Percentiles rank a stretch among this genome's conserved stretches.
Evolutionary conservation across 2,113 vertebrate species (phyloP).

Genomic region (Thoracochromis brauschi): DNA sequence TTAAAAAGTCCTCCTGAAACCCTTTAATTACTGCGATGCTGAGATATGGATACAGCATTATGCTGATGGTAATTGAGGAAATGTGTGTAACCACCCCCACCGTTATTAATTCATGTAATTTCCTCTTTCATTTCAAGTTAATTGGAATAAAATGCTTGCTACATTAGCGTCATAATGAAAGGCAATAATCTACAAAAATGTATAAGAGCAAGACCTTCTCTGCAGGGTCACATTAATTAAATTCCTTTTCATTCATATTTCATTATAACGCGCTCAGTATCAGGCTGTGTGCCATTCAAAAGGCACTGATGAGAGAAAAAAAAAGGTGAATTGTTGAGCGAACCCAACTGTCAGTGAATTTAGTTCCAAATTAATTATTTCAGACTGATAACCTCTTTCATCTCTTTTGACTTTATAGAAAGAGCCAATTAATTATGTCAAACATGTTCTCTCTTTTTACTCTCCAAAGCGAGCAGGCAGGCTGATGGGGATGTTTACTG

Average conservation of each 20-base stretch:
- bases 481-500: constrained; percentile 80
- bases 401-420: constrained; percentile 91
- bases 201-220: constrained; percentile 77
- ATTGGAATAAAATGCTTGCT: constrained; percentile 90
- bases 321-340: constrained; percentile 55
- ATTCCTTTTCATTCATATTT: constrained; percentile 85
- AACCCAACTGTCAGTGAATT: constrained; percentile 91
- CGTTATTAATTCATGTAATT: constrained; percentile 85
- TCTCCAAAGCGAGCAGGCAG: constrained; percentile 73
- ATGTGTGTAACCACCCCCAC: constrained; percentile 69
- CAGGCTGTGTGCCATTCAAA: constrained; percentile 71
- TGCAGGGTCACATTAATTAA: constrained; percentile 87
- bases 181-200: constrained; percentile 78
- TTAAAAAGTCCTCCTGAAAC: constrained; percentile 28
- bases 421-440: constrained; percentile 98
- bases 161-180: constrained; percentile 86
- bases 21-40: constrained; percentile 59
- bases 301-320: constrained; percentile 11
- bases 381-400: constrained; percentile 93
- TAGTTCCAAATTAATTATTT: constrained; percentile 91
- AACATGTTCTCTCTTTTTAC: constrained; percentile 81
- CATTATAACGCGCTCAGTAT: constrained; percentile 73
- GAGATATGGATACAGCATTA: constrained; percentile 38
- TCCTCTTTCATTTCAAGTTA: constrained; percentile 83
- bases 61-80: constrained; percentile 46